Conservation (phyloP, 1,140 invertebrate species). For the Drosophila miranda region DNA sequence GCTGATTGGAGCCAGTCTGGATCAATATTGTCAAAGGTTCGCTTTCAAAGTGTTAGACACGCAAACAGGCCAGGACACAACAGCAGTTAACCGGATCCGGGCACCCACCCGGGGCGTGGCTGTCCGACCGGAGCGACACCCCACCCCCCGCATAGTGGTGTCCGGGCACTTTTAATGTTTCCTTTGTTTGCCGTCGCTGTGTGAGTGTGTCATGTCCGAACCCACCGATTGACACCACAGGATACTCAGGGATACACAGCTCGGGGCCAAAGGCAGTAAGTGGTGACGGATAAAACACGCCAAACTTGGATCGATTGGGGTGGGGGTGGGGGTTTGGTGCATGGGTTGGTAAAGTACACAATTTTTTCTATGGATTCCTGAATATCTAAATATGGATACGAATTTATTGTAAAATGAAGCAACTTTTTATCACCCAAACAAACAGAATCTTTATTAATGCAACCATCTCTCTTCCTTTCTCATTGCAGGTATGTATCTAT, state of each 20-base stretch:
- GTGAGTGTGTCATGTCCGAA: conserved; percentile 19
- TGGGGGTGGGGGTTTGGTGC: too few species aligned
- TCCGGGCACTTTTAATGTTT: conserved; percentile 10
- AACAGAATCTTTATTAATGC: conserved; percentile 60
- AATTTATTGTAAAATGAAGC: conserved; percentile 39
- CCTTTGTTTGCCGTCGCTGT: conserved; percentile 65
- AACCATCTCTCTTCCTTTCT: conserved; percentile 20
- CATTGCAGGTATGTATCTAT: conserved; percentile 70
- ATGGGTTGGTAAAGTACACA: conserved; percentile 34
- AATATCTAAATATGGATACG: conserved; percentile 19
- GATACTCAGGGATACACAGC: not conserved
- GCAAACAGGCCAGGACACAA: conserved; percentile 28
- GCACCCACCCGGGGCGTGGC: conserved; percentile 15
- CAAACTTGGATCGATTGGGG: conserved; percentile 32
- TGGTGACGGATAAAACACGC: conserved; percentile 36
- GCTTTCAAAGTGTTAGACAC: conserved; percentile 31
- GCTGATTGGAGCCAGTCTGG: conserved; percentile 27
- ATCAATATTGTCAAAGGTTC: conserved; percentile 36
- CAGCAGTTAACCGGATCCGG: conserved; percentile 20
- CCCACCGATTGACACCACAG: conserved; percentile 9
- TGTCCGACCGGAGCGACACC: conserved; percentile 5
- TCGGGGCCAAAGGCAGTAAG: conserved; percentile 12
- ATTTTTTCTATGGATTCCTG: conserved; percentile 35
- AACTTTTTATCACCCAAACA: conserved; percentile 27
- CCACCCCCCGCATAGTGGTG: conserved; percentile 31